Percentiles rank a stretch among this genome's conserved stretches.
Evolutionary conservation across 2,797 vertebrate species (phyloP).

Genomic region (Sphenodon punctatus): DNA sequence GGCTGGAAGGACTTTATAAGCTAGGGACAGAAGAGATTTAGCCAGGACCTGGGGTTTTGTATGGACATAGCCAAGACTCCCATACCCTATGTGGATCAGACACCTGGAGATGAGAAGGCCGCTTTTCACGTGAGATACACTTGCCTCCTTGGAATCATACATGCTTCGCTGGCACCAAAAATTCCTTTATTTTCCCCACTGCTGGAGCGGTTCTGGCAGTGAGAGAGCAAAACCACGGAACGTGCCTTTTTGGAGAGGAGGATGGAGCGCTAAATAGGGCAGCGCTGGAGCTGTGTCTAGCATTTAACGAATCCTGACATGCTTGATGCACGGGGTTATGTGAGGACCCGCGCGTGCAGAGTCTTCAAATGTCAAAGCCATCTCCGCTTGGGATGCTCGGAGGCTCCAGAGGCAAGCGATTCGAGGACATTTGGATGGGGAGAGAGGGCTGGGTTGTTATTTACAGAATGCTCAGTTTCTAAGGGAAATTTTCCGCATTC

Average conservation of each 20-base stretch:
- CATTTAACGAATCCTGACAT: not conserved
- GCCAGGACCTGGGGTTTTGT: no score
- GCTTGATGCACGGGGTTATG: not conserved
- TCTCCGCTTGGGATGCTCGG: not conserved
- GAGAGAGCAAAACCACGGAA: not conserved
- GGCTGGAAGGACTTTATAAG: no score
- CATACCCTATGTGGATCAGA: no score
- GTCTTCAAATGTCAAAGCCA: not conserved
- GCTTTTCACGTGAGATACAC: no score
- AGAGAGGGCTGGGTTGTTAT: not conserved
- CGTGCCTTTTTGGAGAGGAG: slow-evolving; percentile 30
- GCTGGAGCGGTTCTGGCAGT: fast-evolving
- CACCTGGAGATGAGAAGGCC: no score
- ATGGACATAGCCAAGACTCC: no score
- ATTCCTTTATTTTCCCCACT: not conserved
- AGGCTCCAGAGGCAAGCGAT: not conserved
- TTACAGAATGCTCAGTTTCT: not conserved
- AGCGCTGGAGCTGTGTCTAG: not conserved
- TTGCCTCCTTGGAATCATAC: slow-evolving; percentile 29
- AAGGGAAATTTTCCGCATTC: not conserved
- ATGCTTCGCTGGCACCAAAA: not conserved
- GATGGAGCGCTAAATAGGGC: not conserved
- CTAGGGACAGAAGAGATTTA: no score
- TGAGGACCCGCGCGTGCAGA: not conserved
- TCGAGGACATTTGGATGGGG: not conserved